Percentiles rank a stretch among this genome's conserved stretches.
These are phyloP conservation scores for Pampus argenteus DNA, from an alignment of 2,797 vertebrate species.

Conservation along the genomic window DNA sequence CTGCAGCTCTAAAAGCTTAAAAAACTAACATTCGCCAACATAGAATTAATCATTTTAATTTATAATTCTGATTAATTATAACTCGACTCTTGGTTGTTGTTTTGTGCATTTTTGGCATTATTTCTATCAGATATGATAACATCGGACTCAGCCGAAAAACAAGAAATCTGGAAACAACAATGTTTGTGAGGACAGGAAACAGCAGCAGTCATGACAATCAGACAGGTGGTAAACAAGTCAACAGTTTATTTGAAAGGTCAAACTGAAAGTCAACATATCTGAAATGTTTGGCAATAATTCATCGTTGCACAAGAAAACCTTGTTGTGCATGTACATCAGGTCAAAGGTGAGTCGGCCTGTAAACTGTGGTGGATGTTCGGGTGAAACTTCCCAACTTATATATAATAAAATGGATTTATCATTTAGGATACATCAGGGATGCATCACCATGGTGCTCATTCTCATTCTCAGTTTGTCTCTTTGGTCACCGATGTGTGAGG, in stretches of 20 bases:
- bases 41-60: not conserved
- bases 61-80: not conserved
- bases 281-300: not conserved
- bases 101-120: too few relatives aligned
- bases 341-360: not conserved
- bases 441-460: not conserved
- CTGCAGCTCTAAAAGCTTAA: slow-evolving; percentile 20
- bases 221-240: not conserved
- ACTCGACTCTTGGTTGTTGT: not conserved
- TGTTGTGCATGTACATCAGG: not conserved
- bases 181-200: not conserved
- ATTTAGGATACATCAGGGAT: not conserved
- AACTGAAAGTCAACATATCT: not conserved
- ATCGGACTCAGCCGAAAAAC: too few relatives aligned
- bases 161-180: not conserved
- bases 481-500: slow-evolving; percentile 69
- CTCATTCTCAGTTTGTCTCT: slow-evolving; percentile 28
- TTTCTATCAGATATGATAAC: too few relatives aligned
- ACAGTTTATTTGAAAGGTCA: not conserved
- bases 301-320: not conserved
- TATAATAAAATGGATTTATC: not conserved
- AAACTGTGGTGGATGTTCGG: not conserved
- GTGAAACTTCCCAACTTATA: too few relatives aligned
- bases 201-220: not conserved
- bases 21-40: not conserved